phyloP scores from a whole-genome alignment of 2,888 invertebrate genomes.

The Sphinx pinastri region DNA sequence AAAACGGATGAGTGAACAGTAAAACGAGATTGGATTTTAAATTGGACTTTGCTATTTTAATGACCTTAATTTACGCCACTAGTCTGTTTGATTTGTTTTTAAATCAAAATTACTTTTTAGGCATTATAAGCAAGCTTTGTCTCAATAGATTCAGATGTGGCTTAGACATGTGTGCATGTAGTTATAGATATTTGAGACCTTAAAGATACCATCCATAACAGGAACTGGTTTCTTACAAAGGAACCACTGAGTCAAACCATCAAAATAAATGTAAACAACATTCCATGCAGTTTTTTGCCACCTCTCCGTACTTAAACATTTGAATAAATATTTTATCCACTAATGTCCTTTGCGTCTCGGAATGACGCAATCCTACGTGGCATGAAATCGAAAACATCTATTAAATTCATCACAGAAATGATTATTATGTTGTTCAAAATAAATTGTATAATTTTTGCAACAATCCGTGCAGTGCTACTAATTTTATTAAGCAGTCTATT shows the following conservation, averaged over 20 bases:
- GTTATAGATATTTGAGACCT: conserved; percentile 6
- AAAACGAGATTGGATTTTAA: conserved; percentile 23
- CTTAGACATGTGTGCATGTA: neutral
- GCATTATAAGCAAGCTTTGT: neutral
- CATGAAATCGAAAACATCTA: conserved; percentile 38
- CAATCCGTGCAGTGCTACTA: conserved; percentile 4
- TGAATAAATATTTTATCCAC: conserved; percentile 56
- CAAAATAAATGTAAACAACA: conserved; percentile 57
- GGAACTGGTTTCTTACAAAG: conserved; percentile 20
- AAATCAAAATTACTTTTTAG: conserved; percentile 1
- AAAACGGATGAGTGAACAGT: conserved; percentile 20
- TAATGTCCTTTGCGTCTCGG: conserved; percentile 49
- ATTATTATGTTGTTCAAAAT: conserved; percentile 21
- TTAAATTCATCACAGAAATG: conserved; percentile 28
- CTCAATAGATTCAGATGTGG: neutral
- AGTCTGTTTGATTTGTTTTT: conserved; percentile 1
- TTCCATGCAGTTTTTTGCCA: conserved; percentile 69
- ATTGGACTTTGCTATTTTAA: conserved; percentile 25
- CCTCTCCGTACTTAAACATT: conserved; percentile 52
- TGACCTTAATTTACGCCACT: conserved; percentile 14
- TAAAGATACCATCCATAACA: conserved; percentile 10
- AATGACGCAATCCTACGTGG: conserved; percentile 65
- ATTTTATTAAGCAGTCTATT: neutral
- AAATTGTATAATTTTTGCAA: conserved; percentile 16
- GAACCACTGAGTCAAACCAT: conserved; percentile 26